Conservation (phyloP, 2,113 vertebrate genomes). For the Misgurnus anguillicaudatus region DNA sequence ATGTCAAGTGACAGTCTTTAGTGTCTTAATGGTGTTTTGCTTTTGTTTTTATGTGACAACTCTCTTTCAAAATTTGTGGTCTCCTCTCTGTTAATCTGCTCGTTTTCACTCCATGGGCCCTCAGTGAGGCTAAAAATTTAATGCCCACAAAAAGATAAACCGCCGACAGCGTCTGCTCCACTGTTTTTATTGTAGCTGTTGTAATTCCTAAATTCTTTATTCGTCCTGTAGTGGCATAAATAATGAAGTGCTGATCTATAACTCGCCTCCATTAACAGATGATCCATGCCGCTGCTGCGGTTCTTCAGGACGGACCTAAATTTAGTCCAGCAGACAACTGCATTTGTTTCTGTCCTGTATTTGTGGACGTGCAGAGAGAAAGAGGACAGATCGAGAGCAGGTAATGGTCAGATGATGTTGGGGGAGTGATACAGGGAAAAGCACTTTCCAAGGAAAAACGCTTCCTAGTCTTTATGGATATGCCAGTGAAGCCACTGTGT, state of each 20-base stretch:
- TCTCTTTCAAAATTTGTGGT: not conserved
- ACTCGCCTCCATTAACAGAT: slow-evolving; percentile 27
- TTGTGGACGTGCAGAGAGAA: not conserved
- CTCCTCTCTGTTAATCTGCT: not conserved
- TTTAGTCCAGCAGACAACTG: not conserved
- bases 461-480: not conserved
- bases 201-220: slow-evolving; percentile 28
- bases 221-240: not conserved
- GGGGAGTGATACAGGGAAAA: slow-evolving; percentile 26
- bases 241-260: slow-evolving; percentile 23
- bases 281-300: not conserved
- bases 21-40: not conserved
- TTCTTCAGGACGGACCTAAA: not conserved
- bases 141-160: slow-evolving; percentile 1
- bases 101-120: not conserved
- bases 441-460: not conserved
- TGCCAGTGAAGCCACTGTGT: too few relatives aligned
- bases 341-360: slow-evolving; percentile 13
- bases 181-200: not conserved
- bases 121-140: not conserved
- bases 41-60: not conserved
- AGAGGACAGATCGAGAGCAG: not conserved
- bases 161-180: not conserved
- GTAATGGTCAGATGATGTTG: slow-evolving; percentile 24
- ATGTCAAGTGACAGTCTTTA: not conserved